Conservation (phyloP, 2,888 invertebrate species). For the Odontocolon sp. region DNA sequence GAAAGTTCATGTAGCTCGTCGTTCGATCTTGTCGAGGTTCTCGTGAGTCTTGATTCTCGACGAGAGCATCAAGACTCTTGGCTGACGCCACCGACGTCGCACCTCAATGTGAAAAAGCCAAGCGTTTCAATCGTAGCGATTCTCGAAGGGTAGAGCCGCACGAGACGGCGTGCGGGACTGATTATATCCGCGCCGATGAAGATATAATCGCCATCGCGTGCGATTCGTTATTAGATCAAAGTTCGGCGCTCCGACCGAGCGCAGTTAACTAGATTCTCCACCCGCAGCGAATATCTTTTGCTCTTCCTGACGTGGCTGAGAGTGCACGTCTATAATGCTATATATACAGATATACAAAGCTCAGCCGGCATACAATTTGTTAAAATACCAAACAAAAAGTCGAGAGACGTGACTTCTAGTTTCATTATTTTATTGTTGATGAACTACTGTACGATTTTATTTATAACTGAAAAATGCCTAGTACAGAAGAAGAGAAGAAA, state of each 20-base stretch:
- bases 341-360: neutral
- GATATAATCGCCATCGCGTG: slow-evolving; percentile 77
- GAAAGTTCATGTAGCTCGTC: slow-evolving; percentile 30
- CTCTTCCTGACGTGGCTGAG: neutral
- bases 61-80: slow-evolving; percentile 48
- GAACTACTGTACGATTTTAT: too few relatives aligned
- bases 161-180: slow-evolving; percentile 43
- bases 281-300: slow-evolving; percentile 15
- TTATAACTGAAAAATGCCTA: too few relatives aligned
- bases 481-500: too few relatives aligned
- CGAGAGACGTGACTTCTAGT: too few relatives aligned
- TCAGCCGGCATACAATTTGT: neutral
- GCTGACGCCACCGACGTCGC: slow-evolving; percentile 37
- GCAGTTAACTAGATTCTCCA: slow-evolving; percentile 73
- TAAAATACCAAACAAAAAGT: too few relatives aligned
- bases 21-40: slow-evolving; percentile 23
- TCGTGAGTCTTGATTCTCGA: slow-evolving; percentile 52
- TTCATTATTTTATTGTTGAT: too few relatives aligned
- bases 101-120: slow-evolving; percentile 52
- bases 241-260: slow-evolving; percentile 66
- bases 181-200: slow-evolving; percentile 67
- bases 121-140: slow-evolving; percentile 59
- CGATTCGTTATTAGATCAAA: slow-evolving; percentile 76
- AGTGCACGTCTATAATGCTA: neutral
- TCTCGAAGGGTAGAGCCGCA: slow-evolving; percentile 1